Percentiles rank a stretch among this genome's conserved stretches.
Conservation (phyloP, 1,140 invertebrate genomes). For the Rhizoglyphus robini region DNA sequence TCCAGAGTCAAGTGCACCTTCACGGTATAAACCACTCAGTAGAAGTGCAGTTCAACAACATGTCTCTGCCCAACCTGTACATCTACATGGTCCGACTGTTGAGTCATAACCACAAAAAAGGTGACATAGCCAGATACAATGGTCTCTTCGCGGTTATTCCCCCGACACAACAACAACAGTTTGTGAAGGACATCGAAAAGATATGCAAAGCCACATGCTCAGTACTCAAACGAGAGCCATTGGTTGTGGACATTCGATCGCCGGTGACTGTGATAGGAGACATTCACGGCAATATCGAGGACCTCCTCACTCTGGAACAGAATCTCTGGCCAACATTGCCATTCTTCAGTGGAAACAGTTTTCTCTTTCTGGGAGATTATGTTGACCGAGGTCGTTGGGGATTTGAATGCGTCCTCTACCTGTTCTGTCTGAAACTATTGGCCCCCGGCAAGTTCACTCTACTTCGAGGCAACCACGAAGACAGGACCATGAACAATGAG, state of each 20-base stretch:
- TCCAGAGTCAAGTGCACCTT: neutral
- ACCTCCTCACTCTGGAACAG: conserved; percentile 46
- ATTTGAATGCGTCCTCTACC: conserved; percentile 45
- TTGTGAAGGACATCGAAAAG: neutral
- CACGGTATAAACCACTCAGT: neutral
- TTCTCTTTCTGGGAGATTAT: conserved; percentile 43
- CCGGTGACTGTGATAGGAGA: conserved; percentile 29
- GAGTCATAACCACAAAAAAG: neutral
- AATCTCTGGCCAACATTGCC: conserved; percentile 46
- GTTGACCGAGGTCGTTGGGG: conserved; percentile 44
- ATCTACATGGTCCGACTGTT: neutral
- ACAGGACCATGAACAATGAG: conserved; percentile 45
- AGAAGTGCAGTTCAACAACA: neutral
- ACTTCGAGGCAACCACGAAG: conserved; percentile 48
- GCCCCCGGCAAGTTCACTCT: conserved; percentile 50
- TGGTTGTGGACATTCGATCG: neutral
- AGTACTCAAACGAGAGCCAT: neutral
- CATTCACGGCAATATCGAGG: conserved; percentile 46
- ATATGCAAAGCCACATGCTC: neutral
- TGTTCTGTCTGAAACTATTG: conserved; percentile 49
- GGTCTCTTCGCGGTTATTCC: neutral
- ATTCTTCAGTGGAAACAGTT: conserved; percentile 28
- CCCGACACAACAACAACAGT: neutral
- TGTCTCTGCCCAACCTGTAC: neutral
- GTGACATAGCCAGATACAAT: neutral